Evolutionary conservation across 2,888 invertebrate species (phyloP).

Genomic region (Ormia ochracea): DNA sequence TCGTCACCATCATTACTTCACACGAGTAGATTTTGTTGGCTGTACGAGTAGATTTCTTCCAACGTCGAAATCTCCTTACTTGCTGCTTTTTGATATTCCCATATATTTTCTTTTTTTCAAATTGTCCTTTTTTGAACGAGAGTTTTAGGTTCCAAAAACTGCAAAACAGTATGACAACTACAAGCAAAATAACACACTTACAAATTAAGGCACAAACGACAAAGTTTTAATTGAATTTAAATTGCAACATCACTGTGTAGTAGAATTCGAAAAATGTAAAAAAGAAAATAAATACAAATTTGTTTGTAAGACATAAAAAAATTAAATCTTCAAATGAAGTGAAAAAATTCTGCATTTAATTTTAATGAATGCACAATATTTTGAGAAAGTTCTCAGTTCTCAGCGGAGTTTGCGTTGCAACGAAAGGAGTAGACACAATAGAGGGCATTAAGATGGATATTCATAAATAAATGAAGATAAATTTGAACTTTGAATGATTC

Average conservation of each 20-base stretch:
- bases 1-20: not conserved
- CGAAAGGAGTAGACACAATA: no score
- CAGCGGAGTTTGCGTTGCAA: no score
- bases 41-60: not conserved
- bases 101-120: not conserved
- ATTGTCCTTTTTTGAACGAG: not conserved
- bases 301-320: not conserved
- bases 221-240: slow-evolving; percentile 67
- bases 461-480: no score
- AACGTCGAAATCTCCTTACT: not conserved
- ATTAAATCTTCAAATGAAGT: slow-evolving; percentile 1
- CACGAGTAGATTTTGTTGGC: not conserved
- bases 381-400: not conserved
- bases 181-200: slow-evolving; percentile 43
- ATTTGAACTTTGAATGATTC: no score
- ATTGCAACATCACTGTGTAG: slow-evolving; percentile 62
- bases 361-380: not conserved
- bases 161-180: slow-evolving; percentile 24
- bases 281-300: not conserved
- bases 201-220: slow-evolving; percentile 63
- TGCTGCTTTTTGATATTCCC: slow-evolving; percentile 9
- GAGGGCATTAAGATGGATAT: no score
- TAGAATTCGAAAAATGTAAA: not conserved
- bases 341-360: slow-evolving; percentile 10
- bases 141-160: slow-evolving; percentile 34